Base-by-base conservation (phyloP, 1,140 invertebrate genomes). In the Gryllus bimaculatus region DNA sequence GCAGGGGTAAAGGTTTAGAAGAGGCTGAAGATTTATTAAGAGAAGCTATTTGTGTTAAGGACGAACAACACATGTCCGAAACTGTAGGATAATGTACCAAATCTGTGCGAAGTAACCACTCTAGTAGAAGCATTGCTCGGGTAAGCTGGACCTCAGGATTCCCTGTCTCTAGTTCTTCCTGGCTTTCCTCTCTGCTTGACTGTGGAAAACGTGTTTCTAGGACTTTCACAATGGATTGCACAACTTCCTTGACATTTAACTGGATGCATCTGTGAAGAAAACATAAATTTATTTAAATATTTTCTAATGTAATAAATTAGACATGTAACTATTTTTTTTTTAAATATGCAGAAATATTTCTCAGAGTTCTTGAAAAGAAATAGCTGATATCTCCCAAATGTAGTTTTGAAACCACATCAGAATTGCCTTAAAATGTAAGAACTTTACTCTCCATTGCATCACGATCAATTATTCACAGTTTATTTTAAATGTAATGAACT, bases 101-200 rank as follows among this genome's bases (percentile, higher is more conserved):
- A 15, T 78, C 79, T 21, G 76, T 78, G 47, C 79, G 76, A 12
- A 81, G 21, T 78, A 81, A 80, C 75, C 79, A 81, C 73, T 81
- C 80, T 20, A 81, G 21, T 26, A 81, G 26, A 18, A 81, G 47
- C 15, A 81, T 26, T 15, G 79, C 79, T 15, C 77, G 73, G 8
- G 21, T 79, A 13, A 21, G 21, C n/a, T 54, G 15, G 13, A 54
- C 47, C 20, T 78, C 78, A 26, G 73, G 75, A 8, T 20, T 39
- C 0, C 47, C 26, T 39, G 26, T 5, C 26, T 39, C 26, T 39
- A 1, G 26, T 39, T 39, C 26, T 39, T 39, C 26, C 26, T 39
- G 26, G 26, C 26, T 39, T 5, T 39, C 26, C 26, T 5, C 26
- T 39, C 26, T 39, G 26, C 26, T 39, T 39, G 26, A 39, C 26